Conservation (phyloP, 2,888 invertebrate species). For the Cylloceria caligata region DNA sequence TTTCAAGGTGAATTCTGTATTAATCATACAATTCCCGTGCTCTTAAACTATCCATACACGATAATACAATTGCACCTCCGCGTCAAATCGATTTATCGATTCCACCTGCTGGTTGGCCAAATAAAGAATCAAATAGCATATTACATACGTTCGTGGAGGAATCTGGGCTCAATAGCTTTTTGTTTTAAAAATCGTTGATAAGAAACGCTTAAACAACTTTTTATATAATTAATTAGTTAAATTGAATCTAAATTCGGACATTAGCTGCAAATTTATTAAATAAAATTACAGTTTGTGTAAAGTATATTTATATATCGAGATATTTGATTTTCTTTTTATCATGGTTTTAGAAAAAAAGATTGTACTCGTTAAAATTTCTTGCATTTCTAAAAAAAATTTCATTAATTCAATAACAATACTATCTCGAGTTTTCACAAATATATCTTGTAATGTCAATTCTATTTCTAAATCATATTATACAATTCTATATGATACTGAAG, state of each 20-base stretch:
- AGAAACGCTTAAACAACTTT: background rate
- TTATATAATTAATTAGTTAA: background rate
- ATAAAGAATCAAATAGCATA: slow-evolving; percentile 72
- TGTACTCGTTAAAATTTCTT: too few species aligned
- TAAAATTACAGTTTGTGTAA: background rate
- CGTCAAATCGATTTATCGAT: slow-evolving; percentile 72
- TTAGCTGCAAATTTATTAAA: background rate
- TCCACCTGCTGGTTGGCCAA: slow-evolving; percentile 68
- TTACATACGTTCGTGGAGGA: slow-evolving; percentile 15
- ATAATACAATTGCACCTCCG: slow-evolving; percentile 41
- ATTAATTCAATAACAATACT: too few species aligned
- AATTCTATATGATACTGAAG: too few species aligned
- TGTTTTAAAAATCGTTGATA: background rate
- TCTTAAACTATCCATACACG: slow-evolving; percentile 28
- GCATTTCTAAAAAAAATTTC: too few species aligned
- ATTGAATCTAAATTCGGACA: background rate
- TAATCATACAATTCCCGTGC: slow-evolving; percentile 50
- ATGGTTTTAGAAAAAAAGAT: too few species aligned
- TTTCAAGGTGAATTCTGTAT: slow-evolving; percentile 59
- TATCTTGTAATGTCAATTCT: too few species aligned
- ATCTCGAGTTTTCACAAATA: too few species aligned
- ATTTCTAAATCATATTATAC: too few species aligned
- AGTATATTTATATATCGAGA: background rate
- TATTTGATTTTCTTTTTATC: too few species aligned
- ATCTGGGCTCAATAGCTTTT: background rate